Percentiles rank a stretch among this genome's conserved stretches.
These are phyloP conservation scores for Pinctada fucata DNA, from an alignment of 2,888 invertebrate genomes.

Conservation along the genomic window DNA sequence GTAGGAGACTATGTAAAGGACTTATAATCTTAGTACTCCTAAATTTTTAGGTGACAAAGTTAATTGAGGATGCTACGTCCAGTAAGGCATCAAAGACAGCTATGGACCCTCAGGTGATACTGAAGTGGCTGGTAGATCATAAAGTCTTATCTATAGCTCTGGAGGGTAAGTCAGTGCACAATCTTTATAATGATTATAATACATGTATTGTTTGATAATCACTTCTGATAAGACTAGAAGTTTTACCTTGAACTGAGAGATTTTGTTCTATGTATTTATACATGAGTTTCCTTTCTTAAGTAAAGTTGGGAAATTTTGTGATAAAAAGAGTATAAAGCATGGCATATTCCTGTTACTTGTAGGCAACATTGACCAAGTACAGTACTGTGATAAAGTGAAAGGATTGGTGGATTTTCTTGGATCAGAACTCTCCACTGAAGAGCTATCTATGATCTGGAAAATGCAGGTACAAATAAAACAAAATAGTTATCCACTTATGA, in stretches of 20 bases:
- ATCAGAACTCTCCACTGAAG: conserved; percentile 77
- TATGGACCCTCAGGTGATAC: conserved; percentile 74
- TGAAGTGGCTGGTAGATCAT: conserved; percentile 78
- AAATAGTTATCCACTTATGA: no score
- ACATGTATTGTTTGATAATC: no score
- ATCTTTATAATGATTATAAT: neutral
- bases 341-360: conserved; percentile 24
- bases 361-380: conserved; percentile 78
- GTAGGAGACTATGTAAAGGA: no score
- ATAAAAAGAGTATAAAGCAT: no score
- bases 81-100: conserved; percentile 69
- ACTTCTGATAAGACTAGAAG: no score
- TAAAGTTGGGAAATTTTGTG: no score
- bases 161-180: conserved; percentile 67
- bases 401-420: conserved; percentile 79
- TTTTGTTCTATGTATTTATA: no score
- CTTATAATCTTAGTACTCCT: neutral
- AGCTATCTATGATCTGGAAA: conserved; percentile 79
- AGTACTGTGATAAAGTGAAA: conserved; percentile 79
- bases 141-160: conserved; percentile 78
- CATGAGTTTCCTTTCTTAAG: neutral
- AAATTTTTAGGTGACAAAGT: conserved; percentile 73
- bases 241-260: no score
- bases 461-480: conserved; percentile 74
- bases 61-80: conserved; percentile 75